Evolutionary conservation across 2,113 vertebrate genomes (phyloP), one percentile per base, ranked within the genome.

Genomic region (Anguilla rostrata): DNA sequence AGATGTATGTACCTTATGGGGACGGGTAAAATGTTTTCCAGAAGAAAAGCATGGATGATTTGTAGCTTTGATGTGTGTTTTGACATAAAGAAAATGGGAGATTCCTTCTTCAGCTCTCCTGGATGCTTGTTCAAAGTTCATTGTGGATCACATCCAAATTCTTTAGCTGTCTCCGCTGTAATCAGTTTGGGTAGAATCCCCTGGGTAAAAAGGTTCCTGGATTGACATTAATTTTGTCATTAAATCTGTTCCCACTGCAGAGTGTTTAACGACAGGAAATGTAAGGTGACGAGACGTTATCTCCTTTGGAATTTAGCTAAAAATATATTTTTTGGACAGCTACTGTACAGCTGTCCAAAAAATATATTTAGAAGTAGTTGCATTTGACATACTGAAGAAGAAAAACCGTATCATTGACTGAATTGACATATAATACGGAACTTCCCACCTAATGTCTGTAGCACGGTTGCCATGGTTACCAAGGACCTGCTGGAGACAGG

Each of bases 401-500:
- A 2, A 75, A n/a, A 34, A 26, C 5, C 26, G 60, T 66, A 22
- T 22, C 5, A 66, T 20, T 66, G 60, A 26, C 26, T 66, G 20
- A 66, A 9, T 60, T 66, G 49, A 14, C 49, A 12, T 53, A 14
- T 53, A 8, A 53, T 53, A 3, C 60, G 22, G 20, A 75, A 82
- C n/a, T 86, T 56, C 56, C 56, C 12, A 53, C 29, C 39, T 81
- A 29, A 82, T 22, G 60, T 39, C 78, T 82, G 57, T 53, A 29
- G 39, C 41, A 46, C 2, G 16, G 85, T 86, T 82, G 57, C 79
- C 79, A 86, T 46, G 57, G 79, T 15, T 20, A 86, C 39, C 7
- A 20, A 56, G 49, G 15, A 63, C 5, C 26, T 60, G 79, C 26
- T 1, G 29, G 57, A 46, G 78, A 26, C 79, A 46, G 56, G 18